phyloP scores from a whole-genome alignment of 1,140 invertebrate species.

The Marisa cornuarietis region DNA sequence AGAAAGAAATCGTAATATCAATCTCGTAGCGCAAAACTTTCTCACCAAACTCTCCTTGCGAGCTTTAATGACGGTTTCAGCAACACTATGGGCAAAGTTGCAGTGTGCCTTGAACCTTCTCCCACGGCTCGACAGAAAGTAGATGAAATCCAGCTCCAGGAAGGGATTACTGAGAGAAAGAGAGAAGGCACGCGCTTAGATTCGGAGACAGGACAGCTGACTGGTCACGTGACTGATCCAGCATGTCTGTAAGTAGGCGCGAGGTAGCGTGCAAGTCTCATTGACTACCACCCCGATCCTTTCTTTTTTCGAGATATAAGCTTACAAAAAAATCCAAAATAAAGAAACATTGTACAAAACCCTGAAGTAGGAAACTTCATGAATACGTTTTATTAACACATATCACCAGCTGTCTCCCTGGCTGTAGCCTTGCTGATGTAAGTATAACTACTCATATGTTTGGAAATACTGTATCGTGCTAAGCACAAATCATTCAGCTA shows the following conservation, averaged over 20 bases:
- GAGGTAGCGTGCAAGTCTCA: too few species aligned
- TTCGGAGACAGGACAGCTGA: too few species aligned
- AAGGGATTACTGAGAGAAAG: slow-evolving; percentile 17
- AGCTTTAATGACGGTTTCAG: slow-evolving; percentile 26
- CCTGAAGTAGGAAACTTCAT: neutral
- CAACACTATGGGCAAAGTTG: slow-evolving; percentile 25
- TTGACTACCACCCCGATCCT: too few species aligned
- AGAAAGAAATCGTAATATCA: too few species aligned
- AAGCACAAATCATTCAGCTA: neutral
- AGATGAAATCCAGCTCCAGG: slow-evolving; percentile 18
- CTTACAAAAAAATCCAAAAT: too few species aligned
- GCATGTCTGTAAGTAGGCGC: too few species aligned
- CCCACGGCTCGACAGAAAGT: slow-evolving; percentile 22
- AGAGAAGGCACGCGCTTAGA: neutral
- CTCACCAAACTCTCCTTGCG: slow-evolving; percentile 22
- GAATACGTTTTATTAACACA: neutral
- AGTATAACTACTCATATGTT: neutral
- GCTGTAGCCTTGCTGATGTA: neutral
- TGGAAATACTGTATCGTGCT: neutral
- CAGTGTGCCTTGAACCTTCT: slow-evolving; percentile 26
- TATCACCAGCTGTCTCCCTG: neutral
- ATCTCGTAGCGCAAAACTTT: neutral
- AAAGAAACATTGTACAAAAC: too few species aligned
- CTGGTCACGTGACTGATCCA: neutral
- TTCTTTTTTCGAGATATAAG: neutral